Conservation (phyloP, 2,797 vertebrate species). For the Stomatorhinus walkeri region DNA sequence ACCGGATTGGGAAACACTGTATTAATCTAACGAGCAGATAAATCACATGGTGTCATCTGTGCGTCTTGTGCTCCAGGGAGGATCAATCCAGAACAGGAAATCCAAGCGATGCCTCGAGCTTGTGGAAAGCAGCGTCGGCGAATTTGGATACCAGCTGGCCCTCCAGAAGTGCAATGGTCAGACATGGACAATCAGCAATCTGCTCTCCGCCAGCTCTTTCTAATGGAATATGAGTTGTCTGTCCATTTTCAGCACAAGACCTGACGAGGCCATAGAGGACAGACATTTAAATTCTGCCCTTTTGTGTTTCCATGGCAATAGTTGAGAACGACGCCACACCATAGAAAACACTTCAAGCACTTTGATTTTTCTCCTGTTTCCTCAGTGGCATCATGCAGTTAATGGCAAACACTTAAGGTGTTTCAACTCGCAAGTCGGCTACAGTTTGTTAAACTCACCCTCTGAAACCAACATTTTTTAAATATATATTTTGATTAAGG, state of each 20-base stretch:
- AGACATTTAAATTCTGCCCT: neutral
- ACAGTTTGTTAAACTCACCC: constrained; percentile 44
- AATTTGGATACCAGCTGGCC: constrained; percentile 86
- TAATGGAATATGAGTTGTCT: constrained; percentile 49
- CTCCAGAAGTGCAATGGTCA: constrained; percentile 93
- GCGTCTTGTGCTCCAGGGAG: constrained; percentile 70
- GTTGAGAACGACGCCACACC: constrained; percentile 26
- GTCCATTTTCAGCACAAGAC: constrained; percentile 31
- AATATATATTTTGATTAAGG: constrained; percentile 56
- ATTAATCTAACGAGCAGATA: neutral
- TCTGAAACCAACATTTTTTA: constrained; percentile 52
- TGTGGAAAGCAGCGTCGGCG: constrained; percentile 76
- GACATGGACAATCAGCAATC: constrained; percentile 88
- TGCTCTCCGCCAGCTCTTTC: constrained; percentile 69
- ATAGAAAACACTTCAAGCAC: constrained; percentile 32
- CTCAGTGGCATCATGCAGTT: constrained; percentile 50
- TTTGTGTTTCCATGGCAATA: constrained; percentile 14
- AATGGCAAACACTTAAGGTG: constrained; percentile 64
- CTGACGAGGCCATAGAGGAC: constrained; percentile 12
- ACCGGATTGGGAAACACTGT: neutral
- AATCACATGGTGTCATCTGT: neutral
- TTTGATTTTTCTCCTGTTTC: constrained; percentile 45
- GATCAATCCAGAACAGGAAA: constrained; percentile 93
- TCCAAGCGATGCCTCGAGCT: constrained; percentile 94
- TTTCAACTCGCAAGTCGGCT: constrained; percentile 42